phyloP scores from a whole-genome alignment of 2,113 vertebrate genomes.

The Microcebus murinus region DNA sequence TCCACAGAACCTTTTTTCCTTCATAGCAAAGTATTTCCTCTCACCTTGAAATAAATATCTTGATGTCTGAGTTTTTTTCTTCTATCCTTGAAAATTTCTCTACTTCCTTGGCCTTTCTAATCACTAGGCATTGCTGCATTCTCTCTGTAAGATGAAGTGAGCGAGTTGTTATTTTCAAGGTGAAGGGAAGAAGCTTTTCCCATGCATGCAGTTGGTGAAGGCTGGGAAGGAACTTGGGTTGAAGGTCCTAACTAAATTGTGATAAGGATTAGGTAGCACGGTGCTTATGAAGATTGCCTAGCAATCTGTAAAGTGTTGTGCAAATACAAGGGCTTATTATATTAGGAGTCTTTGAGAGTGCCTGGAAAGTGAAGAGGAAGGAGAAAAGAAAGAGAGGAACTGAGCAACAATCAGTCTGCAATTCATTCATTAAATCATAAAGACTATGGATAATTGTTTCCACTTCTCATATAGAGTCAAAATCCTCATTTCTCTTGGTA shows the following conservation, averaged over 20 bases:
- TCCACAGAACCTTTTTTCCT: not conserved
- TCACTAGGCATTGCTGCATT: not conserved
- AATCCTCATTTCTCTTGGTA: not conserved
- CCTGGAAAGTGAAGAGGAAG: not conserved
- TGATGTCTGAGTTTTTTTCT: conserved; percentile 17
- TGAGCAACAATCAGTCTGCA: not conserved
- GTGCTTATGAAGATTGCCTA: not conserved
- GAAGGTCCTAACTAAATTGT: not conserved
- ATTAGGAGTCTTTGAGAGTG: not conserved
- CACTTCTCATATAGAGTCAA: not conserved
- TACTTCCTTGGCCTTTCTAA: conserved; percentile 9
- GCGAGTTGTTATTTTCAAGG: not conserved
- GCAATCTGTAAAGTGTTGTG: not conserved
- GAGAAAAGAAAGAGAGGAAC: not conserved
- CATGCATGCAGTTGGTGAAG: not conserved
- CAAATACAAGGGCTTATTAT: not conserved
- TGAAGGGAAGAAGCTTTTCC: not conserved
- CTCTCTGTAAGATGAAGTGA: not conserved
- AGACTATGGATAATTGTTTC: not conserved
- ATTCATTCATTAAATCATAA: not conserved
- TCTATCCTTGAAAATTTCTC: conserved; percentile 35
- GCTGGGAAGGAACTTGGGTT: not conserved
- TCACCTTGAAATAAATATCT: conserved; percentile 22
- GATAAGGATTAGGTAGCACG: not conserved
- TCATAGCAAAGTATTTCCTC: not conserved